Evolutionary conservation across 2,888 invertebrate species (phyloP).

Genomic region (Rotaria socialis): DNA sequence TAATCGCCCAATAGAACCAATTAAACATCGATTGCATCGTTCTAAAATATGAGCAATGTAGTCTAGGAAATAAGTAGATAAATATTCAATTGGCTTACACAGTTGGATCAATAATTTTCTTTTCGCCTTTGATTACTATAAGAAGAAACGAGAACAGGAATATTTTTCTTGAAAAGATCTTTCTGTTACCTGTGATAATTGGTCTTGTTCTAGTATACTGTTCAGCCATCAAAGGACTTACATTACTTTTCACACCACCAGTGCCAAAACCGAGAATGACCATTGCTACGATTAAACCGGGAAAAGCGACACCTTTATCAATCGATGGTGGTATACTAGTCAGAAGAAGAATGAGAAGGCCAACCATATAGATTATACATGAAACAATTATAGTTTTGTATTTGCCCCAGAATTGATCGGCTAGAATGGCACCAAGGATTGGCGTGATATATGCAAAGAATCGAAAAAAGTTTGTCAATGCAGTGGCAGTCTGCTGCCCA

Average conservation of each 20-base stretch:
- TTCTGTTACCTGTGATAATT: background rate
- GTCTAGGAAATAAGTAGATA: background rate
- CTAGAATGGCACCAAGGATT: slow-evolving; percentile 81
- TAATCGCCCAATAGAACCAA: background rate
- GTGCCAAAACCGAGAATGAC: slow-evolving; percentile 37
- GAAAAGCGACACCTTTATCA: slow-evolving; percentile 50
- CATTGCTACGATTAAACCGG: slow-evolving; percentile 12
- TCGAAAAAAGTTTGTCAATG: slow-evolving; percentile 80
- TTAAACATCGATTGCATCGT: no score
- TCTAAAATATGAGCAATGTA: background rate
- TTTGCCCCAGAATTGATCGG: slow-evolving; percentile 85
- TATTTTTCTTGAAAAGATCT: no score
- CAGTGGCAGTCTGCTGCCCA: slow-evolving; percentile 71
- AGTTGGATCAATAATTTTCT: background rate
- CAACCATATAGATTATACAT: slow-evolving; percentile 77
- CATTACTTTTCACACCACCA: slow-evolving; percentile 47
- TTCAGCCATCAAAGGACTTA: background rate
- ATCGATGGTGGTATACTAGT: slow-evolving; percentile 60
- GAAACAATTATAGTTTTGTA: slow-evolving; percentile 83
- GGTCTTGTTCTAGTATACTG: background rate
- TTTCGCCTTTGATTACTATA: background rate
- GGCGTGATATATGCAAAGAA: slow-evolving; percentile 86
- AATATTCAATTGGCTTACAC: no score
- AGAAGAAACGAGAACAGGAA: no score
- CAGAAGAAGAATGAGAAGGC: slow-evolving; percentile 72